Evolutionary conservation across 2,113 vertebrate genomes (phyloP).

Genomic region (Halichoerus grypus): DNA sequence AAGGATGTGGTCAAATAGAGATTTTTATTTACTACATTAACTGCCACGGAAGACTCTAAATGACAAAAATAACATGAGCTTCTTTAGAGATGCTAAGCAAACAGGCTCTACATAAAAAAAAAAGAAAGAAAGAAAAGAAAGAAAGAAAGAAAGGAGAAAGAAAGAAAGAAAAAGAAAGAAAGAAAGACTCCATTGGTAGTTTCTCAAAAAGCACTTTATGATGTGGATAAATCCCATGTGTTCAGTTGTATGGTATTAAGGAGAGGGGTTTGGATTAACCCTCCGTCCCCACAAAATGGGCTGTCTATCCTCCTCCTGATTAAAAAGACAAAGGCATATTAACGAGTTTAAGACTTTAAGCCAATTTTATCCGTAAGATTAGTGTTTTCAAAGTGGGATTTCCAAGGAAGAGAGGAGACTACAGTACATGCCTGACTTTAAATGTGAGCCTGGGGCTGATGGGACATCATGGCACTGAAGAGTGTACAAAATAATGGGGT

Average conservation of each 20-base stretch:
- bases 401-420: slow-evolving; percentile 25
- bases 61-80: not conserved
- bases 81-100: not conserved
- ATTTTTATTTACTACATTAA: not conserved
- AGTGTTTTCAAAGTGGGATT: slow-evolving; percentile 55
- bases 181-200: not conserved
- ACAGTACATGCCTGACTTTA: rapidly evolving
- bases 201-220: rapidly evolving
- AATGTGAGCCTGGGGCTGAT: not conserved
- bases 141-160: not conserved
- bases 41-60: not conserved
- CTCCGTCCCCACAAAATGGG: slow-evolving; percentile 45
- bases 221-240: rapidly evolving
- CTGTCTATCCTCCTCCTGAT: not conserved
- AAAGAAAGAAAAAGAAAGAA: not conserved
- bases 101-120: not conserved
- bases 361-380: slow-evolving; percentile 75
- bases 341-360: slow-evolving; percentile 61
- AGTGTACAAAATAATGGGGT: rapidly evolving
- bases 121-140: not conserved
- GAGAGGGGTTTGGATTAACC: not conserved
- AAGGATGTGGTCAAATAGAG: slow-evolving; percentile 67
- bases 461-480: not conserved
- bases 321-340: slow-evolving; percentile 56
- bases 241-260: not conserved